These are phyloP conservation scores for Anorthoa munda DNA, from an alignment of 2,888 invertebrate species.

Conservation along the genomic window DNA sequence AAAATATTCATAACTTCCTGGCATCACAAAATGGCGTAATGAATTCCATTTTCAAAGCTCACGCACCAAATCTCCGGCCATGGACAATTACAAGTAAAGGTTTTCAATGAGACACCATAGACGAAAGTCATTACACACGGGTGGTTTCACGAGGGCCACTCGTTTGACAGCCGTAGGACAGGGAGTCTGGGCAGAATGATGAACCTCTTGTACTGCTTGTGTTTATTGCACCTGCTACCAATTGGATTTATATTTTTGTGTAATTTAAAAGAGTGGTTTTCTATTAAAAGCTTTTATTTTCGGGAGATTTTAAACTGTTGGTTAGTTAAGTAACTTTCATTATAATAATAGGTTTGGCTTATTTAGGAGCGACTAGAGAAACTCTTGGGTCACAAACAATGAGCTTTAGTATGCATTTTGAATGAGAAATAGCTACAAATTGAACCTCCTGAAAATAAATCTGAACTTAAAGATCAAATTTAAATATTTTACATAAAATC, in stretches of 20 bases:
- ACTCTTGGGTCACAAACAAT: too few relatives aligned
- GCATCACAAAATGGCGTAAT: constrained; percentile 50
- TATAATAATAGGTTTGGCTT: neutral
- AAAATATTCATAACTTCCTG: constrained; percentile 56
- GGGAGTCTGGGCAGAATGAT: constrained; percentile 79
- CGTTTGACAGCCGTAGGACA: constrained; percentile 67
- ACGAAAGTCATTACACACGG: constrained; percentile 89
- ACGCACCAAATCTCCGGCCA: constrained; percentile 69
- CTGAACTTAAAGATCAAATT: constrained; percentile 5
- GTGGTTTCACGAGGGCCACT: constrained; percentile 85
- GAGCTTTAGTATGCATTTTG: neutral
- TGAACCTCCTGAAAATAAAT: neutral
- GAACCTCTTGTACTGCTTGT: constrained; percentile 81
- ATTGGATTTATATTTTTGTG: constrained; percentile 61
- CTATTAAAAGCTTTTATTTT: neutral
- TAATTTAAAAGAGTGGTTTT: constrained; percentile 44
- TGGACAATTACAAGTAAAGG: constrained; percentile 89
- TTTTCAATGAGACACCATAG: constrained; percentile 89
- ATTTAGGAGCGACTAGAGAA: neutral
- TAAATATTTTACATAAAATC: constrained; percentile 33
- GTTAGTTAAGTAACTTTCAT: neutral
- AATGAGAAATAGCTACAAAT: neutral
- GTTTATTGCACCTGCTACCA: constrained; percentile 69
- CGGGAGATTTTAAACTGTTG: neutral
- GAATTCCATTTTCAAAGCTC: constrained; percentile 59